These are phyloP conservation scores for Rotaria macrura DNA, from an alignment of 2,888 invertebrate genomes.

Conservation along the genomic window DNA sequence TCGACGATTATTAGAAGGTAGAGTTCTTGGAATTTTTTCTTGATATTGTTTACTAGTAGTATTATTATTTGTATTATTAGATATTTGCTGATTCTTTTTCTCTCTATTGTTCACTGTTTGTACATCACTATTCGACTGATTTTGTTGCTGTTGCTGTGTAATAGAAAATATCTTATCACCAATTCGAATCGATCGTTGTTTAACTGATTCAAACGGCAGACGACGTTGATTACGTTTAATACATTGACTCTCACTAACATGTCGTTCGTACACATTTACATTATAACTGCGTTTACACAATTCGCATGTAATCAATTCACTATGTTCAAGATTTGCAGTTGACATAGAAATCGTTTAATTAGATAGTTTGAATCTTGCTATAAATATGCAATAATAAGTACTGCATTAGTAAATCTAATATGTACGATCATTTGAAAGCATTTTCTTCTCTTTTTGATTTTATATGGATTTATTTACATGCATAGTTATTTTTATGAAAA, in stretches of 20 bases:
- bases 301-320: not conserved
- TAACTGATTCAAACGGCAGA: not conserved
- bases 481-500: not conserved
- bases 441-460: not conserved
- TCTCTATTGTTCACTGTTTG: not conserved
- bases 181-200: not conserved
- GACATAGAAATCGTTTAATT: not conserved
- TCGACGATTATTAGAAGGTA: not conserved
- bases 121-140: not conserved
- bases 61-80: not conserved
- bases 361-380: not conserved
- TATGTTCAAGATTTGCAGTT: not conserved
- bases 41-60: not conserved
- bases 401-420: too few relatives aligned
- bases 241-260: not conserved
- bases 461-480: not conserved
- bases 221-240: not conserved
- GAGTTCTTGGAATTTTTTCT: not conserved
- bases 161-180: not conserved
- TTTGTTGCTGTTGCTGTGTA: not conserved
- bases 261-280: not conserved
- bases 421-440: not conserved
- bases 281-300: not conserved
- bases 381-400: not conserved
- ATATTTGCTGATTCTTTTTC: not conserved